These are phyloP conservation scores for Zhuqinia jingwanae DNA, from an alignment of 2,888 invertebrate genomes.

Conservation along the genomic window DNA sequence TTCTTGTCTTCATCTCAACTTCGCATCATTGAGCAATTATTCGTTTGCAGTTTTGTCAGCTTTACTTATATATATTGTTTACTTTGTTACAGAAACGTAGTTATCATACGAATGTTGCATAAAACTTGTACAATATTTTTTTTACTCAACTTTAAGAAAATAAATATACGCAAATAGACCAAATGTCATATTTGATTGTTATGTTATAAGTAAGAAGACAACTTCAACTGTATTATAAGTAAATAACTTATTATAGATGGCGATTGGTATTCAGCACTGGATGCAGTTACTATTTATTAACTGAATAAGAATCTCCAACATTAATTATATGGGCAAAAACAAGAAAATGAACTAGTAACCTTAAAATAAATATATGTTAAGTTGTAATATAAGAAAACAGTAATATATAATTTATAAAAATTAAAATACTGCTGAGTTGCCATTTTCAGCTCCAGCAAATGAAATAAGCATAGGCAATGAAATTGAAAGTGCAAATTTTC, in stretches of 20 bases:
- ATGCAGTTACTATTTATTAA: constrained; percentile 13
- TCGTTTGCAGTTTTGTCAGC: constrained; percentile 21
- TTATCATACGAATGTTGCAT: not conserved
- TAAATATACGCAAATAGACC: constrained; percentile 49
- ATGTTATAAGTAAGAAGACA: not conserved
- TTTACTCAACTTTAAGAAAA: constrained; percentile 39
- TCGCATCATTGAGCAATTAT: not conserved
- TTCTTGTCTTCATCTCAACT: not conserved
- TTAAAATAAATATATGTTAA: not conserved
- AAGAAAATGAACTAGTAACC: not conserved
- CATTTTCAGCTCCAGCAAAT: constrained; percentile 43
- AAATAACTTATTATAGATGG: constrained; percentile 29
- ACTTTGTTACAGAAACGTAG: not conserved
- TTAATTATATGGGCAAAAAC: constrained; percentile 6
- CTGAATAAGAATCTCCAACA: constrained; percentile 31
- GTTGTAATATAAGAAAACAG: not conserved
- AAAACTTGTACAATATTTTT: constrained; percentile 66
- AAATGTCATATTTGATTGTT: constrained; percentile 29
- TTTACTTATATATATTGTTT: not conserved
- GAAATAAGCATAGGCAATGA: constrained; percentile 66
- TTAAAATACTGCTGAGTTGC: constrained; percentile 19
- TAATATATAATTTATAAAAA: constrained; percentile 16
- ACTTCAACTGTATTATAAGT: not conserved
- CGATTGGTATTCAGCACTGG: constrained; percentile 55
- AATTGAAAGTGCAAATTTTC: constrained; percentile 72